Conservation (phyloP, 2,797 vertebrate genomes). For the Euthynnus affinis region DNA sequence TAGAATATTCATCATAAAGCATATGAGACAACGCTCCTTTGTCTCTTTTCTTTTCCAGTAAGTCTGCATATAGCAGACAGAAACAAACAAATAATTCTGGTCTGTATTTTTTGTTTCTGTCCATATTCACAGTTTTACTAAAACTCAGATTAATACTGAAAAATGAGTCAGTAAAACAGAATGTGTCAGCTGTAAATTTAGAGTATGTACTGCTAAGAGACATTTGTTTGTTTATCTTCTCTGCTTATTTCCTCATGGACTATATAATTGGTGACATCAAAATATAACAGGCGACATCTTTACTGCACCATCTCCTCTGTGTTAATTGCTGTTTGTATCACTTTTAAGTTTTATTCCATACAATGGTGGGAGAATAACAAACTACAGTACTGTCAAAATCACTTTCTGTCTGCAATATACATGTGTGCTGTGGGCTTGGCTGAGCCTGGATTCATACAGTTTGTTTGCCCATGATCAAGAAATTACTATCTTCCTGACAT, state of each 20-base stretch:
- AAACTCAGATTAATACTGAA: background rate
- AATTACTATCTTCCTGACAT: conserved; percentile 11
- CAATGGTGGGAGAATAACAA: background rate
- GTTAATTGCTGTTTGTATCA: too few relatives aligned
- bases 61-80: conserved; percentile 1
- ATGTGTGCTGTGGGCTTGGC: background rate
- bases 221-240: background rate
- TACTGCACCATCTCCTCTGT: background rate
- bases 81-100: background rate
- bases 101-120: background rate
- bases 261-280: conserved; percentile 7
- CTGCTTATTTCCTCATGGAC: background rate
- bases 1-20: conserved; percentile 34
- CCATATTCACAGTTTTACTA: background rate
- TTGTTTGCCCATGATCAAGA: conserved; percentile 7
- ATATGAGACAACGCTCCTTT: background rate
- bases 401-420: background rate
- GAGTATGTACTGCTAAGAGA: background rate
- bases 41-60: background rate
- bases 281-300: background rate
- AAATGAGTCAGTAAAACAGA: background rate
- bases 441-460: background rate
- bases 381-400: background rate
- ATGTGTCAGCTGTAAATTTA: background rate
- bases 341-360: background rate